Conservation (phyloP, 2,888 invertebrate species). For the Mantis religiosa region DNA sequence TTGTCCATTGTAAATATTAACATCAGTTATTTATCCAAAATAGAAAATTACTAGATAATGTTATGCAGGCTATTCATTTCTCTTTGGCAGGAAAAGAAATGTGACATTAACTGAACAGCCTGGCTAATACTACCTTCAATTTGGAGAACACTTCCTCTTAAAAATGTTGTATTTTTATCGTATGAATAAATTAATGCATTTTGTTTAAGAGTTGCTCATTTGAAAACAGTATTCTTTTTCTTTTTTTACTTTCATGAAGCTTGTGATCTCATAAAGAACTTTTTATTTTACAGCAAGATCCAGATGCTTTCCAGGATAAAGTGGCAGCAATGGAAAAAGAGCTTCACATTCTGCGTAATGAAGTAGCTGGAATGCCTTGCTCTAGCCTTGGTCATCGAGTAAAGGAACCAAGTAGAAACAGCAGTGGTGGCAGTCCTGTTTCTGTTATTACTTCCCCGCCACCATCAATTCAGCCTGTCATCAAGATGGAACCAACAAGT, state of each 20-base stretch:
- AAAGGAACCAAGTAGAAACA: neutral
- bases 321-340: neutral
- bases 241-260: neutral
- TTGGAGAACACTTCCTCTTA: no score
- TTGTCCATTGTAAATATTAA: no score
- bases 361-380: constrained; percentile 13
- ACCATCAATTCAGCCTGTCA: constrained; percentile 22
- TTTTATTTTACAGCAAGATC: constrained; percentile 10
- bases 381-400: neutral
- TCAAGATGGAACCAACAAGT: constrained; percentile 33
- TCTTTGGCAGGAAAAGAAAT: no score
- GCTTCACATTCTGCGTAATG: neutral
- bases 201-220: no score
- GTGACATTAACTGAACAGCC: neutral
- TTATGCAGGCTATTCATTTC: no score
- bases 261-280: neutral
- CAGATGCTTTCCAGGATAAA: constrained; percentile 17
- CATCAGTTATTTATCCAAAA: no score
- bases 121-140: neutral
- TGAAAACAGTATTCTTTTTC: neutral
- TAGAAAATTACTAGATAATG: no score
- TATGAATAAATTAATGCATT: neutral
- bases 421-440: constrained; percentile 36
- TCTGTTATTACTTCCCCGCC: constrained; percentile 39
- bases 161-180: neutral